Conservation (phyloP, 2,888 invertebrate genomes). For the Hirtodrosophila confusa region DNA sequence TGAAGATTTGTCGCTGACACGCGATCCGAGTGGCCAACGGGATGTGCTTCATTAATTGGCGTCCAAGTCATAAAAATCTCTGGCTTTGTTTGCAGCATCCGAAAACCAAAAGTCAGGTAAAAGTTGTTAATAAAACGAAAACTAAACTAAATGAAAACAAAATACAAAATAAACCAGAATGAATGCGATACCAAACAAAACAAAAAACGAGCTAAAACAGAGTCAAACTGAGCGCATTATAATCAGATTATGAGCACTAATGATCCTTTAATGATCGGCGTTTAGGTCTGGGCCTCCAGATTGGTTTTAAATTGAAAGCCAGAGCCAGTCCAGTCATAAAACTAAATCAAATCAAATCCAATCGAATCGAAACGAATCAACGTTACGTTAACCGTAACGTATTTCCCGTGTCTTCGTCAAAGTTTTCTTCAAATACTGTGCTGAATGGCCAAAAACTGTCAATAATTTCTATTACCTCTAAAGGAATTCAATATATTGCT, state of each 20-base stretch:
- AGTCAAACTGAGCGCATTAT: conserved; percentile 81
- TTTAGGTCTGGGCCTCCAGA: conserved; percentile 72
- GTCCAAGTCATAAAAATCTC: conserved; percentile 42
- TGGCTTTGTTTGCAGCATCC: conserved; percentile 44
- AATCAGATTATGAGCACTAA: conserved; percentile 84
- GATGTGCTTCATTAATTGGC: conserved; percentile 80
- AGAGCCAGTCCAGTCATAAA: conserved; percentile 35
- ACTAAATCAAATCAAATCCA: conserved; percentile 47
- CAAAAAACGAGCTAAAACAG: conserved; percentile 50
- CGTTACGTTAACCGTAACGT: conserved; percentile 32
- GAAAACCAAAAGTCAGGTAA: conserved; percentile 63
- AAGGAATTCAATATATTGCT: no score
- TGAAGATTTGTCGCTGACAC: conserved; percentile 75
- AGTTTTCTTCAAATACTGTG: neutral
- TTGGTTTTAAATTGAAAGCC: conserved; percentile 72
- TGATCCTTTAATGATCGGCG: conserved; percentile 84
- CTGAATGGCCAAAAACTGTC: neutral
- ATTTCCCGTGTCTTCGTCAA: conserved; percentile 23
- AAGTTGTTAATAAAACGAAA: conserved; percentile 76
- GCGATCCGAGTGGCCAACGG: conserved; percentile 65
- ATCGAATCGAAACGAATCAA: conserved; percentile 49
- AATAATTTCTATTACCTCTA: no score
- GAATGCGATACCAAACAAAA: conserved; percentile 3
- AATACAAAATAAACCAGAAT: conserved; percentile 22
- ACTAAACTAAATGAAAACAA: conserved; percentile 57